Evolutionary conservation across 1,140 invertebrate species (phyloP), one percentile per base, ranked within the genome.

Genomic region (Neuroterus valhalla): DNA sequence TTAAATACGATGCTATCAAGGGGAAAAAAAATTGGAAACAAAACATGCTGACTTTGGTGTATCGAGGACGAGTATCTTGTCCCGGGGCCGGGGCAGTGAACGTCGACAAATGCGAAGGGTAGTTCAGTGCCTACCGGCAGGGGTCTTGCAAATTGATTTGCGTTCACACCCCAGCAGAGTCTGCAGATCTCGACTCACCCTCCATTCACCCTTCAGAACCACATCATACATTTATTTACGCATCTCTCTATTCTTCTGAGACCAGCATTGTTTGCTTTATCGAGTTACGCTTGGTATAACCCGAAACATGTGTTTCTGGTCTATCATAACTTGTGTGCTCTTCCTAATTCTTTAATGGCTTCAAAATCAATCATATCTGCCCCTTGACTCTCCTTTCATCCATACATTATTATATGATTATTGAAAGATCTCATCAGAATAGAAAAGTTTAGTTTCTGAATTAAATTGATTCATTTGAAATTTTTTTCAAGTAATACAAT

Each of bases 71-170:
- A 80, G 84, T 88, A 88, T 88, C 88, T 88, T 89, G 87, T 88
- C 88, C 88, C 72, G 82, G 82, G 86, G 87, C 88, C 72, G 82
- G 82, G 86, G 87, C 86, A 81, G 79, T 72, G 77, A 73, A 71
- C 72, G 71, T 62, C 31, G 55, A 71, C 55, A 75, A 77, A 73
- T 66, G 74, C 67, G 81, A 79, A 78, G 78, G 78, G 78, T 77
- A 67, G 74, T 70, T 76, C 84, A 82, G 81, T 84, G 82, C 81
- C 78, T 84, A 83, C 79, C 78, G 81, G 84, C 85, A 85, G 82
- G 81, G 82, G 82, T 84, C 82, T 81, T 77, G 86, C 87, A 90
- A 89, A 90, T 90, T 89, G 88, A 90, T 90, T 90, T 90, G 89
- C 88, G 88, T 90, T 90, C 88, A 89, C 89, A 89, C 89, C 89